Evolutionary conservation across 2,888 invertebrate genomes (phyloP), one percentile per base, ranked within the genome.

Genomic region (Amphipyra tragopoginis): DNA sequence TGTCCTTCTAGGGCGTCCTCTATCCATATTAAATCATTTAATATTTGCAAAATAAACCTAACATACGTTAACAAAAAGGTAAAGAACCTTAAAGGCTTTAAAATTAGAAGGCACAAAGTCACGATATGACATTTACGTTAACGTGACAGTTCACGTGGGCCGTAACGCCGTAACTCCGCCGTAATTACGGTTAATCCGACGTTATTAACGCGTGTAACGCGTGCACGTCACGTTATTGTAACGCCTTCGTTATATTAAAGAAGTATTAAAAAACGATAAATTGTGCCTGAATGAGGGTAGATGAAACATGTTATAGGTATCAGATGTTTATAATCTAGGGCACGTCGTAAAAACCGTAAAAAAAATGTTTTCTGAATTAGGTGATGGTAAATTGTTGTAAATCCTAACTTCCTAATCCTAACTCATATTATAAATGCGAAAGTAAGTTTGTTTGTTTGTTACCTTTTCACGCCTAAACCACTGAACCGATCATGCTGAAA

Each of bases 111-210:
- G 39, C 44, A 42, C 51, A 21, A 44, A 39, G 54, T 74, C 70
- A 75, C 75, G 64, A 29, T 56, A 75, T 72, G 72, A 75, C 75
- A 70, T 71, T 63, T 43, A 62, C 63, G 70, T 54, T 63, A 74
- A 74, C 70, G 70, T 74, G 59, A 70, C 72, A 70, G 59, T 70
- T 75, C 75, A 70, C 72, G 65, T 72, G 75, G 45, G 59, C 58
- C 65, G 64, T 64, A 49, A 55, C 42, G 36, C 68, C 73, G 73
- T 72, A 71, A 65, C 71, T 59, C 75, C 21, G 34, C n/a, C 71
- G 71, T 75, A 75, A 72, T 72, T 72, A 75, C 71, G 59, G 75
- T 75, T 72, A 65, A 71, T 75, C 71, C 71, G 45, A 43, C 55
- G 65, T 75, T 71, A 75, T 75, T 75, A 72, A 75, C 72, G 64